Base-by-base conservation (phyloP, 2,797 vertebrate species). In the Kryptolebias ocellatus region DNA sequence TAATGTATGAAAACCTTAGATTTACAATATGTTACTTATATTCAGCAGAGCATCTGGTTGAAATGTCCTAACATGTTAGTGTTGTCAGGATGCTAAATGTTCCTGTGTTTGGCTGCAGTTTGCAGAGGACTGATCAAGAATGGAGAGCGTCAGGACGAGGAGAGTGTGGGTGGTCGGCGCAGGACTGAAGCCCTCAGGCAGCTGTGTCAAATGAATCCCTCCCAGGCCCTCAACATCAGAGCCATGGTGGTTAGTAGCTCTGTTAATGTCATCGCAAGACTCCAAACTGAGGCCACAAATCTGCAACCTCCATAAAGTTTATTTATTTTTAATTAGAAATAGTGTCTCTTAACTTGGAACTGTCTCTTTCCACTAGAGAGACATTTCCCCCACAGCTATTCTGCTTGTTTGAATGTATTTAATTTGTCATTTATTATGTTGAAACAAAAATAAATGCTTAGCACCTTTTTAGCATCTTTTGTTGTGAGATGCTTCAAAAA, bases 181-280 rank as follows among this genome's bases (percentile, higher is more conserved):
- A 94, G 98, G 65, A 99, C 97, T 0, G 98, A 99, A 83, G 98
- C 97, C 0, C 93, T 99, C 18, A 92, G 98, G 28, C 97, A 96
- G 84, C 91, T 99, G 0, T 99, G 98, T 83, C 98, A 96, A 83
- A 99, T 99, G 98, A 99, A 99, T 86, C 98, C 98, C 37, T 96
- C 97, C 14, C 97, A 99, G 72, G 96, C 97, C 14, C 94, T 99
- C 27, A 96, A 97, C 90, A 96, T 99, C 76, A 93, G 98, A 73
- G 96, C 98, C 63, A 99, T 99, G 98, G 98, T 97, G 97, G 98
- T 99, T 80, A 96, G 96, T 86, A 14, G 58, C 53, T 53, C 63
- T 70, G 29, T 56, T 62, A n/a, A 42, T 64, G n/a, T 46, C 2
- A 50, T 52, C 57, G 51, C 53, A 18, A 17, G 53, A 24, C 51